Base-by-base conservation (phyloP, 2,888 invertebrate species). In the Timema podura region DNA sequence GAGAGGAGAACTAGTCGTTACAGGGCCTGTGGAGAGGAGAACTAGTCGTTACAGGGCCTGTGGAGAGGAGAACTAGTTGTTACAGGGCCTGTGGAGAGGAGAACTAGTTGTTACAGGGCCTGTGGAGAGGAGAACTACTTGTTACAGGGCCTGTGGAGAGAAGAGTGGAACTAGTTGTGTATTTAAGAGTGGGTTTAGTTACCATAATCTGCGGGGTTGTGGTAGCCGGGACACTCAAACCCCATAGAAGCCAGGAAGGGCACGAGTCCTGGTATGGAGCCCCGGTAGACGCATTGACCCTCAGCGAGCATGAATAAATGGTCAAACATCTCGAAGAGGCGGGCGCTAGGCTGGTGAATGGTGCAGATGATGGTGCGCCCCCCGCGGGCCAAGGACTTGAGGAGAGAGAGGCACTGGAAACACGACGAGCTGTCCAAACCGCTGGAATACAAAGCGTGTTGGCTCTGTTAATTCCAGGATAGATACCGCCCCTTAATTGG, bases 151-250 rank as follows among this genome's bases (percentile, higher is more conserved):
- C 30, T 30, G 3, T 3, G 3, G 30, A 30, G 30, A 30, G 30
- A 3, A 30, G 1, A 30, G n/a, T n/a, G n/a, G n/a, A n/a, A 30
- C 30, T 30, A 30, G 30, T 3, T 30, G 30, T 30, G n/a, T n/a
- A n/a, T n/a, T n/a, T 3, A 30, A 30, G 30, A 30, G 30, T 30
- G 30, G 30, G 30, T 30, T 30, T 3, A 65, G 85, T 85, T 80
- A 93, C 93, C 91, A 81, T 95, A 98, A 86, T 97, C 97, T 68
- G 97, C 96, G 67, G 97, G 97, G 82, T 98, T 98, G 84, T 97
- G 96, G 79, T 96, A 97, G 77, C 94, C 90, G 0, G 97, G 97
- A 82, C 97, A 97, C 73, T 93, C 88, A 67, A 96, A 86, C 15
- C 91, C 91, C 86, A 95, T 89, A 0, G 89, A 88, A 5, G 91